Conservation (phyloP, 2,797 vertebrate species). For the Coranthus polyacanthus region DNA sequence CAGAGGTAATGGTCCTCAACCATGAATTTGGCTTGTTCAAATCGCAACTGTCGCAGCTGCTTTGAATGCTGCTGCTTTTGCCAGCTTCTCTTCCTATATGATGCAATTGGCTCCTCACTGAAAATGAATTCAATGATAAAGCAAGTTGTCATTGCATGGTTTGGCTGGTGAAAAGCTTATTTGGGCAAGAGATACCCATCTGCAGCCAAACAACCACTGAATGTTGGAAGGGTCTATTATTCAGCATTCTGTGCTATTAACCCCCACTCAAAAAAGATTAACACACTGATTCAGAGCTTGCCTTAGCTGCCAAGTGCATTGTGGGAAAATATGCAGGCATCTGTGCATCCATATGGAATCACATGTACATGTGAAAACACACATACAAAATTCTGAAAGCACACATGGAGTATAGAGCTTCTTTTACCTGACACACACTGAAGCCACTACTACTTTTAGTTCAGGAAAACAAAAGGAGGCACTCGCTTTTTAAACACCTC, state of each 20-base stretch:
- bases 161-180: slow-evolving; percentile 49
- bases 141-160: slow-evolving; percentile 55
- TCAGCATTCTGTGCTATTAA: slow-evolving; percentile 66
- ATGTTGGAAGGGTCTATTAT: slow-evolving; percentile 55
- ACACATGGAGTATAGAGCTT: neutral
- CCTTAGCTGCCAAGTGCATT: slow-evolving; percentile 41
- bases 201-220: slow-evolving; percentile 59
- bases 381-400: neutral
- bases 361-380: slow-evolving; percentile 3
- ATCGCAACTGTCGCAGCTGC: slow-evolving; percentile 17
- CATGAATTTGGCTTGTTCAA: slow-evolving; percentile 2
- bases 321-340: slow-evolving; percentile 40
- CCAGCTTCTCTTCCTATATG: slow-evolving; percentile 22
- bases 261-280: slow-evolving; percentile 66
- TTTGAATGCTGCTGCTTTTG: slow-evolving; percentile 31
- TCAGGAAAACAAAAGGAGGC: neutral
- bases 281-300: slow-evolving; percentile 30
- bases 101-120: slow-evolving; percentile 23
- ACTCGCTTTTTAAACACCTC: neutral
- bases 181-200: slow-evolving; percentile 46
- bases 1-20: neutral
- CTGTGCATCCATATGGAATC: slow-evolving; percentile 25
- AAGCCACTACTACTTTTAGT: no score
- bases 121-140: slow-evolving; percentile 42
- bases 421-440: neutral